Percentiles rank a stretch among this genome's conserved stretches.
These are phyloP conservation scores for Dichetophora obliterata DNA, from an alignment of 2,888 invertebrate genomes.

Conservation along the genomic window DNA sequence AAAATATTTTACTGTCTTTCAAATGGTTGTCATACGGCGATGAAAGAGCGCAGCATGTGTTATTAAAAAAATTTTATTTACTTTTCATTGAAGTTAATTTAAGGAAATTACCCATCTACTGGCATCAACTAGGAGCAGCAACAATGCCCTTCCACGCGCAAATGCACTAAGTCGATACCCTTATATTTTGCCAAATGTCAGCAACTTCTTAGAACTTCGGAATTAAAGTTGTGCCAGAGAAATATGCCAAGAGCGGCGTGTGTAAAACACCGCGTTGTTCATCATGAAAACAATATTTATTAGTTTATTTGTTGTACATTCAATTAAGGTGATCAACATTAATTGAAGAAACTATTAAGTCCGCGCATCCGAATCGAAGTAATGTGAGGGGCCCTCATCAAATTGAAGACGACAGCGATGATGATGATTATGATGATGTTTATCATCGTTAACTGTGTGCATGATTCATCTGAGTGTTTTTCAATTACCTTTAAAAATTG, in stretches of 20 bases:
- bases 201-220: conserved; percentile 21
- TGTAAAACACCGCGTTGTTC: neutral
- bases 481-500: too few species aligned
- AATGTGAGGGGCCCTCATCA: conserved; percentile 22
- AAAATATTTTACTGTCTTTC: neutral
- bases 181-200: conserved; percentile 32
- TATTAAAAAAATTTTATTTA: conserved; percentile 4
- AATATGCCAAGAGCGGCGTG: neutral
- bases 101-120: conserved; percentile 34
- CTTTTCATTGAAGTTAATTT: conserved; percentile 41
- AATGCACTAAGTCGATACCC: neutral
- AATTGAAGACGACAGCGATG: too few species aligned
- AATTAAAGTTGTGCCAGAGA: neutral
- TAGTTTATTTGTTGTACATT: conserved; percentile 51
- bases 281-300: neutral
- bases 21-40: too few species aligned
- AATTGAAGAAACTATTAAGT: conserved; percentile 55
- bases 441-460: too few species aligned
- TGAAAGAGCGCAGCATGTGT: neutral
- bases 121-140: conserved; percentile 2
- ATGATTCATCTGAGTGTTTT: too few species aligned
- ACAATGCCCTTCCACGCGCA: neutral
- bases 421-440: neutral
- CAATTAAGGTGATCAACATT: conserved; percentile 69
- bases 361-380: neutral